Percentiles rank a stretch among this genome's conserved stretches.
phyloP scores from a whole-genome alignment of 1,140 invertebrate species.

The Euura lappo region DNA sequence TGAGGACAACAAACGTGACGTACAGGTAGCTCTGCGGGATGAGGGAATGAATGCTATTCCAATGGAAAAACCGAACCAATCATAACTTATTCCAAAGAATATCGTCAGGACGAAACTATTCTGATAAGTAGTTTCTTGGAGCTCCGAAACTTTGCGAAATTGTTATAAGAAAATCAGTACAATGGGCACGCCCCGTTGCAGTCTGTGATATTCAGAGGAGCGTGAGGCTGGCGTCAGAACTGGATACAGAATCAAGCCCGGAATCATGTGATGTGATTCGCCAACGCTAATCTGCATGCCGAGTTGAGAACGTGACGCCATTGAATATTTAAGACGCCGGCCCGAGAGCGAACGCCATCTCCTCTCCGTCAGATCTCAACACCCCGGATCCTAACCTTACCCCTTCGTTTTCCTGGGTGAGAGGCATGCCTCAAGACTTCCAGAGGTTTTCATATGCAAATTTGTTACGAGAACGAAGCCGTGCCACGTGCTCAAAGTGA shows the following conservation, averaged over 20 bases:
- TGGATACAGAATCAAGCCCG: slow-evolving; percentile 50
- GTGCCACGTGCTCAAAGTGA: slow-evolving; percentile 3
- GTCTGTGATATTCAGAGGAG: not conserved
- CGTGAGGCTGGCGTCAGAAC: not conserved
- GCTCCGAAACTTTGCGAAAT: not conserved
- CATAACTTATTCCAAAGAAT: too few species aligned
- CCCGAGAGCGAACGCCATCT: slow-evolving; percentile 31
- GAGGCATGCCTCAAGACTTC: slow-evolving; percentile 51
- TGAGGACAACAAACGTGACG: too few species aligned
- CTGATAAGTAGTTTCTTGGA: not conserved
- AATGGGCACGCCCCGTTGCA: slow-evolving; percentile 9
- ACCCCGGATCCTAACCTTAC: slow-evolving; percentile 29
- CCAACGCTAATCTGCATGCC: slow-evolving; percentile 55
- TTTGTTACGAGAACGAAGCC: slow-evolving; percentile 21
- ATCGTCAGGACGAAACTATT: too few species aligned
- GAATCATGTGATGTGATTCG: slow-evolving; percentile 51
- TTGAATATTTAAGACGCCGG: slow-evolving; percentile 58
- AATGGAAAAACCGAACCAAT: too few species aligned
- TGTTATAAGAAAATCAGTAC: not conserved
- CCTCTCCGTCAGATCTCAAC: slow-evolving; percentile 3
- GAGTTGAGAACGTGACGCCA: slow-evolving; percentile 54
- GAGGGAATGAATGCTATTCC: too few species aligned
- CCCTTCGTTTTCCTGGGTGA: slow-evolving; percentile 47
- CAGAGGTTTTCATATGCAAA: slow-evolving; percentile 59
- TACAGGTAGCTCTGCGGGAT: too few species aligned